phyloP scores from a whole-genome alignment of 2,797 vertebrate genomes.

The Sebastiscus albofasciatus region DNA sequence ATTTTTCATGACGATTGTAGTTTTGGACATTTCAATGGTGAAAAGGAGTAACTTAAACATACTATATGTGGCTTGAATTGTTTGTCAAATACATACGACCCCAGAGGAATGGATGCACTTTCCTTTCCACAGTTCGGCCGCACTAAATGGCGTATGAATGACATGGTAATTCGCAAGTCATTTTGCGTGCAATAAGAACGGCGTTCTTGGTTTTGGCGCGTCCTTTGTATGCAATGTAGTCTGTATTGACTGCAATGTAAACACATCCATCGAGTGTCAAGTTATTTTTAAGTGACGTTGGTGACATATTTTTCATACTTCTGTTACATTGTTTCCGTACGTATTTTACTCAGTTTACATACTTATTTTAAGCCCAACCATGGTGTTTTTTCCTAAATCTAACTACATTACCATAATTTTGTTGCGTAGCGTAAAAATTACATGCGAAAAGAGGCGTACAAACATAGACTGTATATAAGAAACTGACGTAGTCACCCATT shows the following conservation, averaged over 20 bases:
- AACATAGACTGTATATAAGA: no score
- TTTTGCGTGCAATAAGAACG: accelerated
- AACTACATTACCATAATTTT: accelerated
- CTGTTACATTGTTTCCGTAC: no score
- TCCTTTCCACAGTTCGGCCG: background rate
- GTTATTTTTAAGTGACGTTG: no score
- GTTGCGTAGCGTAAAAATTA: accelerated
- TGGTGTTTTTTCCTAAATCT: accelerated
- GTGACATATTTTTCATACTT: no score
- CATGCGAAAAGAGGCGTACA: no score
- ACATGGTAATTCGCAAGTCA: no score
- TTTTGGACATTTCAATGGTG: background rate
- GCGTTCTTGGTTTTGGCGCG: no score
- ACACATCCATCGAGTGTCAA: background rate
- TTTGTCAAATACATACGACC: background rate
- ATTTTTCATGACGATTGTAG: background rate
- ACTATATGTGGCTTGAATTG: background rate
- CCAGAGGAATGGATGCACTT: background rate
- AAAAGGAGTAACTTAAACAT: background rate
- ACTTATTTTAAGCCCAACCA: no score
- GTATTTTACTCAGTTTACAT: no score
- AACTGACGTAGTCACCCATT: no score
- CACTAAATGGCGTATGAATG: no score
- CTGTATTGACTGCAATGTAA: background rate
- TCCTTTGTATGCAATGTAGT: accelerated